Base-by-base conservation (phyloP, 2,888 invertebrate genomes). In the Polylopha cassiicola region DNA sequence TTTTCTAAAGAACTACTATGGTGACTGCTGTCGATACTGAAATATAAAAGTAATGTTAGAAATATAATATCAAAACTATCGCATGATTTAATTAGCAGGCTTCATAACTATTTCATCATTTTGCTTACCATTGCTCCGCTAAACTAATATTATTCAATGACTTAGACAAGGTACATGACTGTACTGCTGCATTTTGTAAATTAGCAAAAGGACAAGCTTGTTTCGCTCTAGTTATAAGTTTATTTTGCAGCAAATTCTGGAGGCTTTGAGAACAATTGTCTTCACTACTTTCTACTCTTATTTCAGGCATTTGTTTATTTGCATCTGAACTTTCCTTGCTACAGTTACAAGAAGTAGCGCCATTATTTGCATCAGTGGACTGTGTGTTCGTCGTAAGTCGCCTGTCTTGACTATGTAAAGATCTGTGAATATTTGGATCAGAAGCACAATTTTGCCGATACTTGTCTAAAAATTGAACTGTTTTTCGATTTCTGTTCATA, bases 161-260 rank as follows among this genome's bases (percentile, higher is more conserved):
- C 11, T 55, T 58, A 2, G 78, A 71, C n/a, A 71, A 23, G 0
- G 51, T 46, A 46, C 71, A 65, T 1, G 58, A 51, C 6, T 65
- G 60, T 0, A 55, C 30, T 0, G 60, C 29, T 1, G 51, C 45
- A 38, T 67, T 71, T 13, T 76, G 73, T 15, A 82, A 51, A 45
- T 82, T 82, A 0, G 65, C 76, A 2, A 82, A 44, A 0, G 82
- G 82, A 27, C 77, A 74, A 0, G 81, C 77, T 3, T 75, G 78
- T 4, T 76, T 53, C 20, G 81, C 43, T 7, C 73, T 61, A 0
- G 76, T 58, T 0, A 84, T 74, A 24, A 82, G 48, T 44, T 69
- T 78, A 30, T 80, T 79, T 3, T 72, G 78, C 11, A 73, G 48
- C 2, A 59, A 38, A 49, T 55, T 64, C 18, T 65, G 64, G 33